Evolutionary conservation across 2,888 invertebrate species (phyloP), one percentile per base, ranked within the genome.

Genomic region (Diplazon laetatorius): DNA sequence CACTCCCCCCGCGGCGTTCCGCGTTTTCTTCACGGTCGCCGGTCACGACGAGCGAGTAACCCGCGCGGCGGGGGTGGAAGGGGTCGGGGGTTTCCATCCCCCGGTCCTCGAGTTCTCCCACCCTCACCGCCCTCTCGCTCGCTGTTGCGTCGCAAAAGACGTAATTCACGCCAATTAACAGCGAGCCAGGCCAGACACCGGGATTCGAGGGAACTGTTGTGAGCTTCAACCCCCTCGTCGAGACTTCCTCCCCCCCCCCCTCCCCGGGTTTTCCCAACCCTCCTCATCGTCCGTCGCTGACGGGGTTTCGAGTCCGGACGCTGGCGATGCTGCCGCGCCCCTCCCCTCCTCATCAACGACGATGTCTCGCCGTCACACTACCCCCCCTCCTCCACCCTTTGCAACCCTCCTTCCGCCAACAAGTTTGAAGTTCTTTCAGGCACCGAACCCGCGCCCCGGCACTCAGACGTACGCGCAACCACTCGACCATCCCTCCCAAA

Each of bases 151-250:
- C 71, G 84, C 73, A 69, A 85, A 87, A 85, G 83, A 82, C 83
- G 85, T 86, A 85, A 83, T 86, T 87, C 81, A 77, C 82, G 87
- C 82, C 86, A 87, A 87, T 86, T 87, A 86, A 87, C 85, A 84
- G 82, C 62, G 82, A 83, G 72, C 78, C 60, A 48, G 63, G 20
- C 63, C 44, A 46, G 55, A 75, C 46, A 9, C 4, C 6, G 57
- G 18, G 37, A 57, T 55, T 73, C 66, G 66, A 62, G 46, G 69
- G 82, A 77, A 71, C 85, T 80, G n/a, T n/a, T n/a, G 50, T 66
- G 82, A 77, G 75, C 84, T 81, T 81, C 85, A 83, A 82, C 85
- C 79, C 82, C 78, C 35, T 14, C 57, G 39, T 48, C 72, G 55
- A 68, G 66, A 66, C 20, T 59, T 4, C 4, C 1, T 2, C 30